phyloP scores from a whole-genome alignment of 23 tunicate species.

The Ciona savignyi region DNA sequence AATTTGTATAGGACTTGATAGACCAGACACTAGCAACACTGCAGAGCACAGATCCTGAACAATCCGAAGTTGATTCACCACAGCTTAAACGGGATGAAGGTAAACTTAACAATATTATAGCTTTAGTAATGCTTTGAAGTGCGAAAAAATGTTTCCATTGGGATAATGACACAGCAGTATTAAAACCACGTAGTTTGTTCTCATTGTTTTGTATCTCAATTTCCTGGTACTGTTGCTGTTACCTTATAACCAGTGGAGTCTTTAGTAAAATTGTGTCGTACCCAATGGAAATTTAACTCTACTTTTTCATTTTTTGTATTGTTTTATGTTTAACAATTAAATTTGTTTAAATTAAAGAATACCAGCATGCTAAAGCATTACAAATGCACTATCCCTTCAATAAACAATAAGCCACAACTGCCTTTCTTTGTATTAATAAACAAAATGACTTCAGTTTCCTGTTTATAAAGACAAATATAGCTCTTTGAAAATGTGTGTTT shows the following conservation, averaged over 20 bases:
- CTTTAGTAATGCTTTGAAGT: no score
- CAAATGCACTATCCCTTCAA: no score
- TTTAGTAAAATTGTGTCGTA: background rate
- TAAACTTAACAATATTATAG: background rate
- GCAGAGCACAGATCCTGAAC: slow-evolving; percentile 91
- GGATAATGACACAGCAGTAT: no score
- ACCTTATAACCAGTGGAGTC: background rate
- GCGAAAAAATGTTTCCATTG: no score
- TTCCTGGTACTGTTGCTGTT: background rate
- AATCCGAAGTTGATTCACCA: slow-evolving; percentile 38
- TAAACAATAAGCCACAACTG: no score
- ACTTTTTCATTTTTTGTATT: background rate
- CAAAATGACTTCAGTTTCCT: no score
- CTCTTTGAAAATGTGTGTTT: no score
- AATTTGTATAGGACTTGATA: slow-evolving; percentile 62
- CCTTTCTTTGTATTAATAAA: no score
- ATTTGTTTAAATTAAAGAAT: no score
- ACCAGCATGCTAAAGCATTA: no score
- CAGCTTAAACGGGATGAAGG: slow-evolving; percentile 67
- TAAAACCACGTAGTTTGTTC: background rate
- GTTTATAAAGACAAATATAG: no score
- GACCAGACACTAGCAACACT: slow-evolving; percentile 57
- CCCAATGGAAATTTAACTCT: background rate
- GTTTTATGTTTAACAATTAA: background rate
- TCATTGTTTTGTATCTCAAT: background rate